phyloP scores from a whole-genome alignment of 2,113 vertebrate species.

The Pionites leucogaster region DNA sequence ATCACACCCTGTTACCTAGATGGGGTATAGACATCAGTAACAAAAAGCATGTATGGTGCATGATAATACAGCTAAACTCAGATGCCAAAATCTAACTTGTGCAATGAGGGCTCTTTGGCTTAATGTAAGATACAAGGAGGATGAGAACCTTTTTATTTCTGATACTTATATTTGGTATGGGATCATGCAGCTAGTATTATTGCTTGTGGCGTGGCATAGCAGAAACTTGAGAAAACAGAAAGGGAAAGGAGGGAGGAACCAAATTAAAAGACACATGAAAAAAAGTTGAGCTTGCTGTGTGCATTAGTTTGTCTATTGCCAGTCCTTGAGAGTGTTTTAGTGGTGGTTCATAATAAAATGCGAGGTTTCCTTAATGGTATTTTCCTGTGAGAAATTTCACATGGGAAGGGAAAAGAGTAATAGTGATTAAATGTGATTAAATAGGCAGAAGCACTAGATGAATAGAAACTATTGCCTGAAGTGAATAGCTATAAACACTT shows the following conservation, averaged over 20 bases:
- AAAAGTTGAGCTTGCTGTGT: background rate
- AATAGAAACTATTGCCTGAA: background rate
- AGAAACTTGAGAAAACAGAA: background rate
- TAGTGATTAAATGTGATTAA: background rate
- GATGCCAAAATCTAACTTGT: background rate
- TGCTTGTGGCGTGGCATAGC: background rate
- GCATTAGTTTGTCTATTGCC: background rate
- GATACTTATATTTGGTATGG: background rate
- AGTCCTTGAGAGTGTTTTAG: background rate
- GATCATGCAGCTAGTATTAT: background rate
- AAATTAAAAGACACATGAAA: background rate
- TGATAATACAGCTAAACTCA: background rate
- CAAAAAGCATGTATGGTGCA: background rate
- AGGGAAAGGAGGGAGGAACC: background rate
- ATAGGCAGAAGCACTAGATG: background rate
- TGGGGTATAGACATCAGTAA: background rate
- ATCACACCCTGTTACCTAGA: background rate
- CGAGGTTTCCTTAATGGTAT: background rate
- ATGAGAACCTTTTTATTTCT: background rate
- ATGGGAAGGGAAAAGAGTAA: background rate
- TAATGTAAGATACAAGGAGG: background rate
- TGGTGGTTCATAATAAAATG: background rate
- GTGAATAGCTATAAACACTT: background rate
- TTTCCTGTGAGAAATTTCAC: background rate
- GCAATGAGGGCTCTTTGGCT: background rate